Evolutionary conservation across 2,113 vertebrate genomes (phyloP), one percentile per base, ranked within the genome.

Genomic region (Pungitius pungitius): DNA sequence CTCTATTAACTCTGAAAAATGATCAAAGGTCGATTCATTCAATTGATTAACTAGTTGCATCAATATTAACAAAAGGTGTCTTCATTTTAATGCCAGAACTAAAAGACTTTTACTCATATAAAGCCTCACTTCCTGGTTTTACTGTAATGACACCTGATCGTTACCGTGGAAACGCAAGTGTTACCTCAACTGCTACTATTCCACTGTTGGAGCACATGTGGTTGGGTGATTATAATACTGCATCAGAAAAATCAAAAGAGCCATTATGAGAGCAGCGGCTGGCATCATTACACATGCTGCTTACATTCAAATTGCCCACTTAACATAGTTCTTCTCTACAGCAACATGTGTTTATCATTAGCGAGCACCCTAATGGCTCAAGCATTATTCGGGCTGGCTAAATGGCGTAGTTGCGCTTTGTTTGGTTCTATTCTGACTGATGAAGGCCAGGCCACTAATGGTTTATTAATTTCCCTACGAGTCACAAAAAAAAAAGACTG

Each of bases 301-400:
- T 90, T 88, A 85, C 90, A 83, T 93, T 92, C 85, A 92, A 94
- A 93, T 92, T 92, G 91, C 82, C 90, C 91, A 92, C 90, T 92
- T 93, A 93, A 88, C 92, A 93, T 92, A 90, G 89, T 91, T 93
- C 89, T 90, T 73, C 86, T 85, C 86, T 85, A 77, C 83, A 83
- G 89, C 83, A 92, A 91, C 94, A 95, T 94, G 91, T 95, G 94
- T 92, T 93, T 89, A 91, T 89, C 91, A 93, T 95, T 94, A 94
- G 89, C 87, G n/a, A 72, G 88, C 68, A 57, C 77, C 62, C 88
- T 94, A 94, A 95, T 93, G 88, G 89, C 83, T 91, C 90, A 85
- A 93, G 94, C 91, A 93, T 95, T 94, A 94, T 92, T 93, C 74
- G 69, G 85, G 87, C 87, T 73, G 67, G 39, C 89, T 88, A 93